Evolutionary conservation across 2,888 invertebrate genomes (phyloP), one percentile per base, ranked within the genome.

Genomic region (Sisyra nigra): DNA sequence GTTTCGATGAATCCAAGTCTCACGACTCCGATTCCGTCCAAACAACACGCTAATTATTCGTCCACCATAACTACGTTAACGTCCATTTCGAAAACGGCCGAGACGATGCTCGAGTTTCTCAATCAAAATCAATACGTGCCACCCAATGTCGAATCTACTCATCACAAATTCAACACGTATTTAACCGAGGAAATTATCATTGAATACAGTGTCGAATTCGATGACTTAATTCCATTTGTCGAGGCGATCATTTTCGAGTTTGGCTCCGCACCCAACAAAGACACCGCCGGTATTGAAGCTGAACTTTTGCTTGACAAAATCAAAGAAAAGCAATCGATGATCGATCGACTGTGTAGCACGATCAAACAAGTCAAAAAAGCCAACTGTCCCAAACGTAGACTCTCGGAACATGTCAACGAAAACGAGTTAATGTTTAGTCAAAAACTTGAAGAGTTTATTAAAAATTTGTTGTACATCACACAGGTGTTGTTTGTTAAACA

Each of bases 401-500:
- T n/a, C 7, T 34, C 11, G n/a, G 14, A 34, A 34, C 14, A 11
- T 19, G 35, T 3, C 24, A 18, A 9, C 24, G 24, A 24, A 24
- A 24, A 24, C 7, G 24, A 24, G 32, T 7, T 30, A 3, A 11
- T 39, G 35, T 41, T 47, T 35, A 44, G 41, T 30, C 45, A 44
- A 40, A 31, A 40, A 18, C 41, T 46, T 34, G 48, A 50, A 32
- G 46, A 45, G 18, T 46, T 51, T 29, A 39, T 50, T 18, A 48
- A 51, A 46, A 49, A 57, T 35, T 60, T 74, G 33, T 59, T 79
- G 10, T 50, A 76, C 8, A 63, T 67, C 0, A 59, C 79, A 45
- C 77, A 80, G 54, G 69, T 67, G 48, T 60, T 76, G 17, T 71
- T 68, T 48, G 76, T 76, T 53, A 65, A 67, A 46, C 62, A 65